phyloP scores from a whole-genome alignment of 2,888 invertebrate species.

The Hydrotaea diabolus region DNA sequence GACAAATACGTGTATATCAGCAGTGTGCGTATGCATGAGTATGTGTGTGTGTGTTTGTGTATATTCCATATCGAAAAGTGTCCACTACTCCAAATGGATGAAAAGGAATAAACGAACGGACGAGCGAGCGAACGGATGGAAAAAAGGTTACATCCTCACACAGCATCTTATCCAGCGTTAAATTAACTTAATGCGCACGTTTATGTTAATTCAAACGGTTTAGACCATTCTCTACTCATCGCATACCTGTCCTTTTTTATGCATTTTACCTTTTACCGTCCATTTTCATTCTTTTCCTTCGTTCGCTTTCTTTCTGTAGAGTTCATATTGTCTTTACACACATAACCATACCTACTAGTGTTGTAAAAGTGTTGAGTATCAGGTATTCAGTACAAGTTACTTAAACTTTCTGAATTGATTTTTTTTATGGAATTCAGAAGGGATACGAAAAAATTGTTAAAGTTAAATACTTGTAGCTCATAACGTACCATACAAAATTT shows the following conservation, averaged over 20 bases:
- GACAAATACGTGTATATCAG: not conserved
- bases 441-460: too few relatives aligned
- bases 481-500: too few relatives aligned
- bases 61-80: not conserved
- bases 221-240: slow-evolving; percentile 40
- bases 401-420: too few relatives aligned
- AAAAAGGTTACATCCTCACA: slow-evolving; percentile 12
- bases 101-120: not conserved
- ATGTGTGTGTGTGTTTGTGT: not conserved
- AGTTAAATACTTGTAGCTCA: too few relatives aligned
- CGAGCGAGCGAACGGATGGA: too few relatives aligned
- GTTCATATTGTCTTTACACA: too few relatives aligned
- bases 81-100: not conserved
- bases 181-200: slow-evolving; percentile 67
- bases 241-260: not conserved
- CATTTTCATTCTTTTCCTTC: slow-evolving; percentile 9
- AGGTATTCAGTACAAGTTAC: too few relatives aligned
- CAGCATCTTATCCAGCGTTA: slow-evolving; percentile 58
- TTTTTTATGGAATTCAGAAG: too few relatives aligned
- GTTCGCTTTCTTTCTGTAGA: not conserved
- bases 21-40: not conserved
- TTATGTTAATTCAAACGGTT: slow-evolving; percentile 62
- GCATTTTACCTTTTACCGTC: not conserved
- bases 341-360: too few relatives aligned
- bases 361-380: too few relatives aligned